phyloP scores from a whole-genome alignment of 2,797 vertebrate species.

The Myotis vivesi region DNA sequence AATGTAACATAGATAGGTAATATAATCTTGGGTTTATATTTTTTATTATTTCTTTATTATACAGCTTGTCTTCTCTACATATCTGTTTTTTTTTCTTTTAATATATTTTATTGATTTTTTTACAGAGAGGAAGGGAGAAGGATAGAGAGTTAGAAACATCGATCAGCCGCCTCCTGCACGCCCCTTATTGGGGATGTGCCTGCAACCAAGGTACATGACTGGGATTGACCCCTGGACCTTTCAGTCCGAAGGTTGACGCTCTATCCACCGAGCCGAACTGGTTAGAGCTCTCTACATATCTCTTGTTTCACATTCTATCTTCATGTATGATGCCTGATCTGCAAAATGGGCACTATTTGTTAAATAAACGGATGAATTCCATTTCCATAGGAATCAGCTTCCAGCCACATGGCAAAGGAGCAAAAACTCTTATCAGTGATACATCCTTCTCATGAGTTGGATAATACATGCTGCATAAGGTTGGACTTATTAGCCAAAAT shows the following conservation, averaged over 20 bases:
- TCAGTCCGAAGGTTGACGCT: too few relatives aligned
- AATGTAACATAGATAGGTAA: not conserved
- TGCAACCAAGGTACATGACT: too few relatives aligned
- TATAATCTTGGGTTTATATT: not conserved
- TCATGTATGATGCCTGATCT: not conserved
- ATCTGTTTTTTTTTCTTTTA: too few relatives aligned
- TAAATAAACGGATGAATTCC: not conserved
- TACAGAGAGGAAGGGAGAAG: too few relatives aligned
- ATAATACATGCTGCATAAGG: not conserved
- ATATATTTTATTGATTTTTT: too few relatives aligned
- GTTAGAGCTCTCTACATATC: too few relatives aligned
- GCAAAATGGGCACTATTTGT: not conserved
- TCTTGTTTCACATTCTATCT: not conserved
- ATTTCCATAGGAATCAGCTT: not conserved
- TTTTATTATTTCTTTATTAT: not conserved
- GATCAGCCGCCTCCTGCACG: too few relatives aligned
- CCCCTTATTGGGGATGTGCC: too few relatives aligned
- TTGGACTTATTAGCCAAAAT: constrained; percentile 8
- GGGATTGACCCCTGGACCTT: too few relatives aligned
- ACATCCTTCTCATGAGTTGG: not conserved
- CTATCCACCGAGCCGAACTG: too few relatives aligned
- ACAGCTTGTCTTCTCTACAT: not conserved
- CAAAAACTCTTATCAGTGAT: not conserved
- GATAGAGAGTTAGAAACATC: too few relatives aligned
- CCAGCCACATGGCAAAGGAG: not conserved